These are phyloP conservation scores for Sylvilagus bachmani DNA, from an alignment of 2,113 vertebrate genomes.

Conservation along the genomic window DNA sequence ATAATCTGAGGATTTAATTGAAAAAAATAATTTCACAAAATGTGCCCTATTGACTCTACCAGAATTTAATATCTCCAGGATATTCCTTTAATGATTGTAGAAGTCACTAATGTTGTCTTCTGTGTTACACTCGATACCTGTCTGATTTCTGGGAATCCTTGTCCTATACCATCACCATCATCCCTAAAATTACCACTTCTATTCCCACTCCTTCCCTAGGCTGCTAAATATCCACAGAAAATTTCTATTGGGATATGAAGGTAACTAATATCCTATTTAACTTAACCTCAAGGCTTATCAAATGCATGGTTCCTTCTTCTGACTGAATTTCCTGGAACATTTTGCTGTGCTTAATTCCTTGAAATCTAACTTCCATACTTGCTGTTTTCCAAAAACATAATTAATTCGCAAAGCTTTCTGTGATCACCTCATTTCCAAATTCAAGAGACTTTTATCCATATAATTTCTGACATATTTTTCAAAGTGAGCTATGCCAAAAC, in stretches of 20 bases:
- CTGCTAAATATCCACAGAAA: background rate
- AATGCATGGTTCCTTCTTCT: background rate
- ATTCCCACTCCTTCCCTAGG: background rate
- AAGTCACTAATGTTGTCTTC: background rate
- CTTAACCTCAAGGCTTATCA: background rate
- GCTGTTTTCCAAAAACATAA: background rate
- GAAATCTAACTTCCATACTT: conserved; percentile 1
- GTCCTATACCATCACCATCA: background rate
- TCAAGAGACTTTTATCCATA: background rate
- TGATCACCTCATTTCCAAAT: background rate
- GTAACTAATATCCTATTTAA: background rate
- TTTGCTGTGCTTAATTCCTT: background rate
- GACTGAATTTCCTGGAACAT: background rate
- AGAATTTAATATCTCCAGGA: background rate
- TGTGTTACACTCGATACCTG: background rate
- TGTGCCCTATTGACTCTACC: background rate
- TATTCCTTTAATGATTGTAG: background rate
- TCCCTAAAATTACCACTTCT: accelerated
- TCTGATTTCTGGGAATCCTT: background rate
- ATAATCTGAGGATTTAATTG: background rate
- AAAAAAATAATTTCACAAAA: background rate
- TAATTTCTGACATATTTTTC: background rate
- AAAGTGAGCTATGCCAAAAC: background rate
- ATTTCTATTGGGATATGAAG: background rate
- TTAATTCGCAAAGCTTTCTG: background rate